These are phyloP conservation scores for Ophion costatus DNA, from an alignment of 2,888 invertebrate species.

Conservation along the genomic window DNA sequence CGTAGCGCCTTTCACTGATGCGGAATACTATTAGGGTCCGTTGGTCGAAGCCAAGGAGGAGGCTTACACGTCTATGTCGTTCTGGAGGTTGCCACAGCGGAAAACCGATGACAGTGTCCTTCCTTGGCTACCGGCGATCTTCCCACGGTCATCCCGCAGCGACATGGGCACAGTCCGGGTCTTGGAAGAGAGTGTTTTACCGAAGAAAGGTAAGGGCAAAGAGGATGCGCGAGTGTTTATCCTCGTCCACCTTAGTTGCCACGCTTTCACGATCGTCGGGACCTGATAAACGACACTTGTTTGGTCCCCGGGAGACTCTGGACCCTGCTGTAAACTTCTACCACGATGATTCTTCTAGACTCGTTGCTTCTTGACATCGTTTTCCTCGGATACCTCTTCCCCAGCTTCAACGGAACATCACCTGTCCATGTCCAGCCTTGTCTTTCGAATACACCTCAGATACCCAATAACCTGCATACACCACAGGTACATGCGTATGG, in stretches of 20 bases:
- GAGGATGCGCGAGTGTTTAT: constrained; percentile 30
- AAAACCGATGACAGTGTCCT: constrained; percentile 43
- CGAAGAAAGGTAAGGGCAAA: constrained; percentile 22
- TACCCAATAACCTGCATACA: no score
- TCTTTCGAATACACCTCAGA: background rate
- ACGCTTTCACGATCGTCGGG: constrained; percentile 63
- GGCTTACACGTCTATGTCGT: constrained; percentile 22
- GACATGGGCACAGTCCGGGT: constrained; percentile 27
- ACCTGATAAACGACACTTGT: constrained; percentile 62
- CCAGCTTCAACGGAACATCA: constrained; percentile 2
- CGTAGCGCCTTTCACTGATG: background rate
- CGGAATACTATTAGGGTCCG: background rate
- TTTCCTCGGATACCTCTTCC: background rate
- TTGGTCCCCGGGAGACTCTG: constrained; percentile 32
- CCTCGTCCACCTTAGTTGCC: constrained; percentile 53
- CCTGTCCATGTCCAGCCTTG: background rate
- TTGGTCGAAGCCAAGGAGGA: constrained; percentile 12
- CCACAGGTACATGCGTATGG: background rate
- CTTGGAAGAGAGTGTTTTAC: constrained; percentile 25
- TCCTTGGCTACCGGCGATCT: constrained; percentile 50
- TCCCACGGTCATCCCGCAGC: constrained; percentile 53
- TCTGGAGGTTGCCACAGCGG: constrained; percentile 12
- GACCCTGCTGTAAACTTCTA: constrained; percentile 40
- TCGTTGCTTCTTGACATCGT: constrained; percentile 20
- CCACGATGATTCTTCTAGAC: constrained; percentile 10